Base-by-base conservation (phyloP, 2,888 invertebrate genomes). In the Cantharis flavilabris region DNA sequence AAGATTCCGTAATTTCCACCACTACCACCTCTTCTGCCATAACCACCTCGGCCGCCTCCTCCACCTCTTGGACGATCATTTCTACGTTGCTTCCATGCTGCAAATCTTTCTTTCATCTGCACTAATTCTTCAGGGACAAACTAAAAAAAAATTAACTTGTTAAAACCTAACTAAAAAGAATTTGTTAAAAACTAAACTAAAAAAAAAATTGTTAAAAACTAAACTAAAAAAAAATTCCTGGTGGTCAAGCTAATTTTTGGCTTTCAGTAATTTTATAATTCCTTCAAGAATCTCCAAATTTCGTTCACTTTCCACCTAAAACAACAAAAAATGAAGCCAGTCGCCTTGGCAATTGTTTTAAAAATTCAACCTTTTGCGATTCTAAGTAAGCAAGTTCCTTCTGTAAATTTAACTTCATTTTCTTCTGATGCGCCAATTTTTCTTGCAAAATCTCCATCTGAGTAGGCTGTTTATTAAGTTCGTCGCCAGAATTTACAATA, bases 91-190 rank as follows among this genome's bases (percentile, higher is more conserved):
- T 93, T 93, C 93, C 92, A 93, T 0, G 90, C 92, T 23, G 91
- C 90, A 86, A 92, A 95, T 28, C 97, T 91, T 18, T 92, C 89
- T 1, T 95, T 93, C 97, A 97, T 97, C 16, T 90, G 87, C 30
- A 91, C 89, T 63, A 97, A 87, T 82, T 95, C 94, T 11, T 92
- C 90, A 0, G 97, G 97, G 11, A 97, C 92, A 83, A 93, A 93
- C 90, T 97, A 81, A 26, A 83, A 82, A 49, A 9, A 75, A 69
- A 23, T 4, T 10, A 9, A 28, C 9, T 10, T 33, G 9, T 62
- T 23, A 70, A 13, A 20, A 20, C 1, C 20, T 20, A 20, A 20
- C 20, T 23, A 23, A 26, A 83, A 82, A 49, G n/a, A n/a, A n/a
- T n/a, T n/a, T n/a, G n/a, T n/a, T 23, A 70, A 13, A 20, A 20